Conservation (phyloP, 2,888 invertebrate species). For the Saturnia pavonia region DNA sequence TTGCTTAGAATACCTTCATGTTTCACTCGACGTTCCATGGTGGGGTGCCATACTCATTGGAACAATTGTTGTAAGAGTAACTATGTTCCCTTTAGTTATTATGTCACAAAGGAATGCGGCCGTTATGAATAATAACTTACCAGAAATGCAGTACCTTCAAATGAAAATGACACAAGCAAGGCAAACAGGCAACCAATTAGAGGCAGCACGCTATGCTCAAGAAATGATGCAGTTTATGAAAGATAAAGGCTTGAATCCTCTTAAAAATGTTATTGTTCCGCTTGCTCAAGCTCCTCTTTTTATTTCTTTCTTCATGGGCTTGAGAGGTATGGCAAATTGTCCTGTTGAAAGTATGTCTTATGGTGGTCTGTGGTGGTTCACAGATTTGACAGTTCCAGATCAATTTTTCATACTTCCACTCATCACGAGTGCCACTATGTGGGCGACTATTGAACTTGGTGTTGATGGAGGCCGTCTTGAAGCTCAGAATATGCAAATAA, state of each 20-base stretch:
- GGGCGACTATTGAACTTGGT: slow-evolving; percentile 91
- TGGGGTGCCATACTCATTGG: slow-evolving; percentile 93
- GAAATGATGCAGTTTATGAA: slow-evolving; percentile 93
- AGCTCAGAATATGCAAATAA: slow-evolving; percentile 84
- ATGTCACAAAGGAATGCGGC: slow-evolving; percentile 90
- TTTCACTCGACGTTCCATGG: slow-evolving; percentile 93
- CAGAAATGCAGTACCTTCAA: slow-evolving; percentile 92
- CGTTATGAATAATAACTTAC: slow-evolving; percentile 91
- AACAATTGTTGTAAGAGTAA: slow-evolving; percentile 88
- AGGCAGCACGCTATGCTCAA: slow-evolving; percentile 87
- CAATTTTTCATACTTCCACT: slow-evolving; percentile 93
- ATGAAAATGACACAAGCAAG: slow-evolving; percentile 93
- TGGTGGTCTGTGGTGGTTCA: slow-evolving; percentile 96
- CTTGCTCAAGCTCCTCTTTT: slow-evolving; percentile 94
- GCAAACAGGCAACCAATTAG: slow-evolving; percentile 89
- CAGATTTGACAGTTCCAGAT: slow-evolving; percentile 94
- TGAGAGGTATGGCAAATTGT: slow-evolving; percentile 93
- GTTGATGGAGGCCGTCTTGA: slow-evolving; percentile 87
- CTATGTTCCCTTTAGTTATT: slow-evolving; percentile 93
- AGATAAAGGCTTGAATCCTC: slow-evolving; percentile 89
- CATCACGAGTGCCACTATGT: slow-evolving; percentile 91
- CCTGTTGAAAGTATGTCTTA: slow-evolving; percentile 94
- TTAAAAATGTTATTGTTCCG: slow-evolving; percentile 90
- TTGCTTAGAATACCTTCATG: slow-evolving; percentile 91
- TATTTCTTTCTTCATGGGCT: slow-evolving; percentile 93